Evolutionary conservation across 2,113 vertebrate genomes (phyloP).

Genomic region (Perca schrenkii): DNA sequence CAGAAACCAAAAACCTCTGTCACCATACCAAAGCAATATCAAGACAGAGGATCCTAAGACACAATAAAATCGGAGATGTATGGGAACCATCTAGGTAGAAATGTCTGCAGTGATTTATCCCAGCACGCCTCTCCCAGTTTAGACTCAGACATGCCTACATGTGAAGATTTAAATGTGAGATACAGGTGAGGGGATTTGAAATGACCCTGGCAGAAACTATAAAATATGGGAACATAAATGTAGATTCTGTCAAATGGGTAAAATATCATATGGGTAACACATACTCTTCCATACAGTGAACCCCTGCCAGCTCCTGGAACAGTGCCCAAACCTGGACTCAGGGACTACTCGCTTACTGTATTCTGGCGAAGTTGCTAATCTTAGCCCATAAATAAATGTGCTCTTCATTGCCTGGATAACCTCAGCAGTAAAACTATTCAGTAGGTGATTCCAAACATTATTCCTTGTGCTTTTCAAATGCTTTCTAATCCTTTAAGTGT

Average conservation of each 20-base stretch:
- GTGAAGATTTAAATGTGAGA: conserved; percentile 71
- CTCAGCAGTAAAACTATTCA: conserved; percentile 54
- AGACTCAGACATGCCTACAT: conserved; percentile 50
- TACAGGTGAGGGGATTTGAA: conserved; percentile 75
- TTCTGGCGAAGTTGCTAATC: conserved; percentile 49
- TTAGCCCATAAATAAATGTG: conserved; percentile 31
- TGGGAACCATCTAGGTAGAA: conserved; percentile 81
- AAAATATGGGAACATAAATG: conserved; percentile 78
- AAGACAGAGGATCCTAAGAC: conserved; percentile 67
- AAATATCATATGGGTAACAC: conserved; percentile 73
- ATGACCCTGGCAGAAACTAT: conserved; percentile 65
- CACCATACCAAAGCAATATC: conserved; percentile 45
- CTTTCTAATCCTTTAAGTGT: conserved; percentile 83
- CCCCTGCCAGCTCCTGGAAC: conserved; percentile 68
- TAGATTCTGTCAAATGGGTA: conserved; percentile 71
- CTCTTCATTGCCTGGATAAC: conserved; percentile 36
- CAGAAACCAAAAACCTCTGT: conserved; percentile 66
- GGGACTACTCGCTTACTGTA: not conserved
- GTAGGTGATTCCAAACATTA: conserved; percentile 75
- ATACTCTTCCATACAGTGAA: conserved; percentile 57
- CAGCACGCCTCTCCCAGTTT: conserved; percentile 60
- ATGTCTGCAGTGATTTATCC: conserved; percentile 81
- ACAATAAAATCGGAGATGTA: conserved; percentile 86
- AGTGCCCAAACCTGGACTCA: conserved; percentile 36
- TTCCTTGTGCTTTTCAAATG: conserved; percentile 65